These are phyloP conservation scores for Mus musculus DNA, from an alignment of 2,113 vertebrate genomes.

Conservation along the genomic window DNA sequence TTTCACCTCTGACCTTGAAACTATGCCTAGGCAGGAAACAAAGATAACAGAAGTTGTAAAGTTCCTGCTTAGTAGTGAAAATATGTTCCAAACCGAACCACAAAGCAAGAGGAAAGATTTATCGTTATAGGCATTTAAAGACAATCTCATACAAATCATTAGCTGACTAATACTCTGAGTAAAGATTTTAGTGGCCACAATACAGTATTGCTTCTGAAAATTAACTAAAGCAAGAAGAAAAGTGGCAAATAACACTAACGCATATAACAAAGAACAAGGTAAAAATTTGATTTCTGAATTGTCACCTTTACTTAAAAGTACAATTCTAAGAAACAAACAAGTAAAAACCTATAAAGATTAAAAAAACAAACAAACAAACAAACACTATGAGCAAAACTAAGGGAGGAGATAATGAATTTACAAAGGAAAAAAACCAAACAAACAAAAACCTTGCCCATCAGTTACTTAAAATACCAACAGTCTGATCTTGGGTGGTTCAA, in stretches of 20 bases:
- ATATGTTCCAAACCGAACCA: not conserved
- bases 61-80: not conserved
- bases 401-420: not conserved
- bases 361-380: not conserved
- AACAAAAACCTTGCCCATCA: too few species aligned
- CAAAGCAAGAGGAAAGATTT: not conserved
- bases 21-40: not conserved
- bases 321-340: not conserved
- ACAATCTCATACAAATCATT: not conserved
- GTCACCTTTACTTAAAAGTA: constrained; percentile 17
- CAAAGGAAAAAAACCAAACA: not conserved
- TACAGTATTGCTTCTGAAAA: constrained; percentile 38
- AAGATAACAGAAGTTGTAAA: constrained; percentile 11
- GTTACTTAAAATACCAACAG: not conserved
- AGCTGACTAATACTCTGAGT: not conserved
- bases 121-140: not conserved
- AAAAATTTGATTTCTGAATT: constrained; percentile 7
- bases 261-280: not conserved
- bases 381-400: not conserved
- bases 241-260: not conserved
- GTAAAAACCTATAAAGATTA: not conserved
- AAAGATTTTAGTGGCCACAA: not conserved
- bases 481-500: not conserved
- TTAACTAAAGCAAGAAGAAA: not conserved
- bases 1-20: constrained; percentile 4